Percentiles rank a stretch among this genome's conserved stretches.
Conservation (phyloP, 2,797 vertebrate species). For the Tachyglossus aculeatus region DNA sequence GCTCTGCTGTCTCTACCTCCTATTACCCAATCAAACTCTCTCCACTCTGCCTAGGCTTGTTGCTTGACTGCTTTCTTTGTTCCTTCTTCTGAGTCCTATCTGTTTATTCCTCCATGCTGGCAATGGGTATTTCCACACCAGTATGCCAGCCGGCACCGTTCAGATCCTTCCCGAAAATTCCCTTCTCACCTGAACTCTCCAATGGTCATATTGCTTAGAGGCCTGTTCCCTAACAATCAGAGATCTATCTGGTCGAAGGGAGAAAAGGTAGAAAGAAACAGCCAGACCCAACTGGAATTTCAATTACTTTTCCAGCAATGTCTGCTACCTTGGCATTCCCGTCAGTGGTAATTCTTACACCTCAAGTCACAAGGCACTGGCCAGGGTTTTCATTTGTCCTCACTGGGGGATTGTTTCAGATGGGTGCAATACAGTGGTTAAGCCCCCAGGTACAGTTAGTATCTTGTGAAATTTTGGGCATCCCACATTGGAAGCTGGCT, state of each 20-base stretch:
- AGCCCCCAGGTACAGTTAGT: constrained; percentile 10
- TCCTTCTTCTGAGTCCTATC: not conserved
- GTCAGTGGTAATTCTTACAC: not conserved
- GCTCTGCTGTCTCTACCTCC: not conserved
- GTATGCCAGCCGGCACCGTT: not conserved
- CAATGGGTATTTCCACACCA: not conserved
- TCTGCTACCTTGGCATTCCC: not conserved
- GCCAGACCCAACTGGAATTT: not conserved
- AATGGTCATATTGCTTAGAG: not conserved
- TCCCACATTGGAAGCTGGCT: not conserved
- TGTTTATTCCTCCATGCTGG: not conserved
- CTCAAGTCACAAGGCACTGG: too few species aligned
- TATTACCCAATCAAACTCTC: not conserved
- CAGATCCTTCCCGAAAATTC: not conserved
- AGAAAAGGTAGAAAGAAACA: not conserved
- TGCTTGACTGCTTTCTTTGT: not conserved
- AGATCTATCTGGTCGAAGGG: constrained; percentile 1
- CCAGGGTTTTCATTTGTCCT: constrained; percentile 24
- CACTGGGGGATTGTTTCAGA: not conserved
- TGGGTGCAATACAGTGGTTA: constrained; percentile 5
- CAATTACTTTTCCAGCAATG: not conserved
- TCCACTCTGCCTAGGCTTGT: not conserved
- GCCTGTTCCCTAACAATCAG: not conserved
- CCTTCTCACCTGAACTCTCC: not conserved
- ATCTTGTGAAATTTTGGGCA: not conserved